These are phyloP conservation scores for Hydrochoerus hydrochaeris DNA, from an alignment of 2,113 vertebrate genomes.

Conservation along the genomic window DNA sequence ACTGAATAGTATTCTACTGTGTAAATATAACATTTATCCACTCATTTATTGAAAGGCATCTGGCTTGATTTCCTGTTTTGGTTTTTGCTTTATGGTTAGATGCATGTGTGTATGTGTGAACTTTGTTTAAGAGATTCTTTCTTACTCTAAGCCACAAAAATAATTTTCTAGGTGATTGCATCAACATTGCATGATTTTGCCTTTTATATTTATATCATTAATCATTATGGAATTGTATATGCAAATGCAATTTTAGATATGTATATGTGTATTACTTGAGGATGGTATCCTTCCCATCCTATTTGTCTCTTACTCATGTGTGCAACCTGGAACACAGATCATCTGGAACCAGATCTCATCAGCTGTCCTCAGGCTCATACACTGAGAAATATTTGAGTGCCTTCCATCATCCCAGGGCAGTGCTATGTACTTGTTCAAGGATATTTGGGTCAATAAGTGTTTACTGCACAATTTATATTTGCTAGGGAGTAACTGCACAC, in stretches of 20 bases:
- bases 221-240: not conserved
- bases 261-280: not conserved
- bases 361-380: not conserved
- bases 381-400: not conserved
- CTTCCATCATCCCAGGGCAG: not conserved
- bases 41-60: not conserved
- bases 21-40: not conserved
- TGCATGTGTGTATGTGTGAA: not conserved
- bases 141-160: not conserved
- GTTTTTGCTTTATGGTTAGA: constrained; percentile 3
- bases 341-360: not conserved
- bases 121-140: constrained; percentile 10
- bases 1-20: not conserved
- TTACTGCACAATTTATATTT: not conserved
- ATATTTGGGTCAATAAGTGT: not conserved
- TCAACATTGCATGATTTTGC: not conserved
- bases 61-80: not conserved
- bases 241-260: not conserved
- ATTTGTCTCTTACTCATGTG: not conserved
- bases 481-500: not conserved
- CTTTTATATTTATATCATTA: not conserved
- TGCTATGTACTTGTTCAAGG: not conserved
- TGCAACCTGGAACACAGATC: not conserved
- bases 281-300: not conserved
- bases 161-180: not conserved